These are phyloP conservation scores for Acanthosepion pharaonis DNA, from an alignment of 2,888 invertebrate genomes.

Conservation along the genomic window DNA sequence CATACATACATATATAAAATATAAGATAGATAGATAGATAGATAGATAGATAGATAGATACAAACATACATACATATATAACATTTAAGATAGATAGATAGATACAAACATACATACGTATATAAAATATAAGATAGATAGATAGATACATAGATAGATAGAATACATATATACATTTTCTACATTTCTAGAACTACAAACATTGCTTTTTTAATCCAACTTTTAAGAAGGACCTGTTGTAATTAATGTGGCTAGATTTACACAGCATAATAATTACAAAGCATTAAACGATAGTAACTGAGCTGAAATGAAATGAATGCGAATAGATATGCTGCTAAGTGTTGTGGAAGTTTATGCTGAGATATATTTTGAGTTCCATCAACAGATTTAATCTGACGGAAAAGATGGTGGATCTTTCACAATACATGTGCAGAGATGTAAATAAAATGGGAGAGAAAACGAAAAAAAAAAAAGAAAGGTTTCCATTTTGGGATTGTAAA, in stretches of 20 bases:
- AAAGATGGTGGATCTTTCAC: neutral
- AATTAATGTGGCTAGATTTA: neutral
- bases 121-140: too few species aligned
- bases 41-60: too few species aligned
- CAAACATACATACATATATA: too few species aligned
- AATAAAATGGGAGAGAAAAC: neutral
- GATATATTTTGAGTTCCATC: constrained; percentile 4
- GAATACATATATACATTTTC: neutral
- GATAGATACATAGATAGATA: too few species aligned
- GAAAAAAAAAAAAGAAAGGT: neutral
- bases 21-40: too few species aligned
- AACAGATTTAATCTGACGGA: neutral
- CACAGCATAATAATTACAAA: neutral
- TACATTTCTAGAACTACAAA: neutral
- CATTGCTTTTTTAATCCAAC: neutral
- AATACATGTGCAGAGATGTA: neutral
- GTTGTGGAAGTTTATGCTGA: neutral
- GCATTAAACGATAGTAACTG: neutral
- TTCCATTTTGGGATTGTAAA: neutral
- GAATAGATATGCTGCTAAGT: neutral
- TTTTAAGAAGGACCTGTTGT: neutral
- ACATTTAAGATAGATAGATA: too few species aligned
- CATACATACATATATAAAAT: too few species aligned
- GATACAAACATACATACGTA: neutral
- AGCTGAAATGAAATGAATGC: neutral